A percentile compares a stretch with the other conserved stretches of the same genome.
Evolutionary conservation across 2,113 vertebrate species (phyloP).

Genomic region (Menura novaehollandiae): DNA sequence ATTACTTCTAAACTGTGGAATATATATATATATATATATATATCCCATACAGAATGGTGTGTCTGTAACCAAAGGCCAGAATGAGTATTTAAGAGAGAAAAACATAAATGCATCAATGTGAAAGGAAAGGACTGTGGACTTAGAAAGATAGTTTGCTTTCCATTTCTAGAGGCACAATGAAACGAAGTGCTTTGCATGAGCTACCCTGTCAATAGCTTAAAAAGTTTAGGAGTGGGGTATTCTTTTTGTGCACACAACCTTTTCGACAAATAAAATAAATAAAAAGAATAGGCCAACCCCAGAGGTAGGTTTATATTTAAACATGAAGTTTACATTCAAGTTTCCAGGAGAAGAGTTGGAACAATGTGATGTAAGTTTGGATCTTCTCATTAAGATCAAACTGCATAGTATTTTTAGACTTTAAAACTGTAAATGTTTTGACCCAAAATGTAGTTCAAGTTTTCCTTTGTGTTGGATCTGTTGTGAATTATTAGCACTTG

Average conservation of each 20-base stretch:
- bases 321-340: constrained; percentile 33
- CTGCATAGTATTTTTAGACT: constrained; percentile 49
- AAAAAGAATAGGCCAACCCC: background rate
- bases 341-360: constrained; percentile 31
- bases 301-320: constrained; percentile 50
- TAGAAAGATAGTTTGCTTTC: background rate
- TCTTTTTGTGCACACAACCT: background rate
- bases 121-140: background rate
- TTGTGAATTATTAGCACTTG: constrained; percentile 45
- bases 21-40: background rate
- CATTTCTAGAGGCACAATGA: background rate
- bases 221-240: background rate
- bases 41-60: background rate
- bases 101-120: background rate
- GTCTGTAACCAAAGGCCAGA: background rate
- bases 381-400: background rate
- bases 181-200: background rate
- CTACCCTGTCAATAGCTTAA: background rate
- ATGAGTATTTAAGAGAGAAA: background rate
- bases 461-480: constrained; percentile 35
- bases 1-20: background rate
- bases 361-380: background rate
- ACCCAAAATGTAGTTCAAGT: constrained; percentile 30
- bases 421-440: constrained; percentile 28
- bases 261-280: constrained; percentile 42